Base-by-base conservation (phyloP, 2,797 vertebrate species). In the Mareca penelope region DNA sequence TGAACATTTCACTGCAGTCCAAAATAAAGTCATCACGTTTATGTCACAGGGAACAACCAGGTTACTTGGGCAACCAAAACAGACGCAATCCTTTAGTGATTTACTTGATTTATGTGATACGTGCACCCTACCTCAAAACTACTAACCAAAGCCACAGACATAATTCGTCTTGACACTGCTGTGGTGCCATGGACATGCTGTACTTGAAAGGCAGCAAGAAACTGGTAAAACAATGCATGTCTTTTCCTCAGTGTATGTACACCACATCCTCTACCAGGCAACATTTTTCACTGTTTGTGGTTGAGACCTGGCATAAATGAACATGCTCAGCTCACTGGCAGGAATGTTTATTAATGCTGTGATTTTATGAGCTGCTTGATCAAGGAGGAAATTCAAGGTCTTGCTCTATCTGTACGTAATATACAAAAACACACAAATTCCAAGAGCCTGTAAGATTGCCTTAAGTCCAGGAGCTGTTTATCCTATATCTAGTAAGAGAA, bases 221-320 rank as follows among this genome's bases (percentile, higher is more conserved):
- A 63, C 40, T 88, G 91, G 56, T 53, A 84, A 73, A 79, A 94
- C 56, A 93, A 5, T 39, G 65, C 56, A 56, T 85, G 89, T 48
- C 93, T 93, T 37, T 88, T 89, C 94, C 94, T 92, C 96, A 88
- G 96, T 65, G 76, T 79, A 95, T 15, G 29, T 85, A 81, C 80
- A 96, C 96, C 96, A 97, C 97, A 97, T 97, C 97, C 97, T 97
- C 94, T 87, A 50, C 59, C 95, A 95, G 79, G 79, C 93, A 95
- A 85, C 89, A 55, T 90, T 95, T 93, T 95, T 96, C 90, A 88
- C 87, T 91, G 90, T 42, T 63, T 97, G 97, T 95, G 97, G 96
- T 96, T 96, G 90, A 95, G 90, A 94, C 83, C 96, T 95, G 91
- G 97, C 94, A 96, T 53, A 29, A 93, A 88, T 85, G 93, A 95